A percentile compares a stretch with the other conserved stretches of the same genome.
These are phyloP conservation scores for Eupeodes luniger DNA, from an alignment of 2,888 invertebrate genomes.

Conservation along the genomic window DNA sequence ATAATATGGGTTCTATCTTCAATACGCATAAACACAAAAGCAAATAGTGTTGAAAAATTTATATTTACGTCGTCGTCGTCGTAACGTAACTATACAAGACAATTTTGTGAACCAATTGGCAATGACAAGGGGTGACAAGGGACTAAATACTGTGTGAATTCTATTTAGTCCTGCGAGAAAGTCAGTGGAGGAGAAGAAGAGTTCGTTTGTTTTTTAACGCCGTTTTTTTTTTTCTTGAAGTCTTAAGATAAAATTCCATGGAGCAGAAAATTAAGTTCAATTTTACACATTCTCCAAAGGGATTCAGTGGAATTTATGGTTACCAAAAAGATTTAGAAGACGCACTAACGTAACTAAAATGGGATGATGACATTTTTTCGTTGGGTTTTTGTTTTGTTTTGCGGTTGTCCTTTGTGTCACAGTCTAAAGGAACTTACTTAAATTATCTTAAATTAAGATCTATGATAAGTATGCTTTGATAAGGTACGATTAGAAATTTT, in stretches of 20 bases:
- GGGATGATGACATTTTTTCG: background rate
- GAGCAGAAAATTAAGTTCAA: constrained; percentile 60
- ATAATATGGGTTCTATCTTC: background rate
- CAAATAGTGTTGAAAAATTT: constrained; percentile 48
- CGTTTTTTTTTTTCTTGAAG: background rate
- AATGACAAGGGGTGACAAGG: constrained; percentile 63
- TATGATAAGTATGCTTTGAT: background rate
- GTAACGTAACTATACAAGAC: background rate
- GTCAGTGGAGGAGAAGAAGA: background rate
- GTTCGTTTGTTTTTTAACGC: background rate
- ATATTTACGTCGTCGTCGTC: constrained; percentile 28
- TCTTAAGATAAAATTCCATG: constrained; percentile 42
- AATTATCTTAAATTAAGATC: constrained; percentile 6
- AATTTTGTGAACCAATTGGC: constrained; percentile 51
- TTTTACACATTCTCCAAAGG: constrained; percentile 41
- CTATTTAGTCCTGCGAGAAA: background rate
- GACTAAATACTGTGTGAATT: constrained; percentile 32
- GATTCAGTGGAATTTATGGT: constrained; percentile 43
- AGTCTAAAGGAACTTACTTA: background rate
- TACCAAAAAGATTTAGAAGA: background rate
- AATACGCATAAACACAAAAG: background rate
- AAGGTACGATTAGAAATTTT: background rate
- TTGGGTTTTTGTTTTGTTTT: background rate
- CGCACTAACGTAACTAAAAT: background rate
- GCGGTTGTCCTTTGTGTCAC: background rate